A percentile compares a stretch with the other conserved stretches of the same genome.
phyloP scores from a whole-genome alignment of 2,113 vertebrate species.

The Camelus bactrianus region DNA sequence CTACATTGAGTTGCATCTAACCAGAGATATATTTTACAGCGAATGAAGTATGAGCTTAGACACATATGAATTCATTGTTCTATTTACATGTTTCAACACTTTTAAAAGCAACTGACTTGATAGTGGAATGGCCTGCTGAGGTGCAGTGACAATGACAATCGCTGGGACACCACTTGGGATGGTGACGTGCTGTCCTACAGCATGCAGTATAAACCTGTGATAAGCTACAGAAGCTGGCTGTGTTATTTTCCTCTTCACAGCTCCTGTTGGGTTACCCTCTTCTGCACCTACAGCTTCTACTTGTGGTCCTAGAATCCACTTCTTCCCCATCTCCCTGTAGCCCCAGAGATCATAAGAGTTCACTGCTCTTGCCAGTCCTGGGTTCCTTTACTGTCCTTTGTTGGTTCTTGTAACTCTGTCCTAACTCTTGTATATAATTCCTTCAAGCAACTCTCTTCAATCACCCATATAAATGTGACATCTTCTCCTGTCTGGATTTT shows the following conservation, averaged over 20 bases:
- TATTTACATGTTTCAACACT: neutral
- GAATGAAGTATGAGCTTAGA: neutral
- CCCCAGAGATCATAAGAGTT: neutral
- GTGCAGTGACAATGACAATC: neutral
- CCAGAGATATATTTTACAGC: neutral
- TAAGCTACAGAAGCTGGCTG: neutral
- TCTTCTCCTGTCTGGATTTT: neutral
- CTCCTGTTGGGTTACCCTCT: no score
- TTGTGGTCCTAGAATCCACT: neutral
- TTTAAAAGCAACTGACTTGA: neutral
- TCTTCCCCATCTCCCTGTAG: no score
- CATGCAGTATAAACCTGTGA: neutral
- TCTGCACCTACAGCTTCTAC: neutral
- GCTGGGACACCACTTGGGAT: neutral
- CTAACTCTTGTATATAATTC: neutral
- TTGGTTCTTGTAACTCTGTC: neutral
- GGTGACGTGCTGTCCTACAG: no score
- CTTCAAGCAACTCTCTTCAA: neutral
- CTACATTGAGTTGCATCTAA: neutral
- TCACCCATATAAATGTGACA: neutral
- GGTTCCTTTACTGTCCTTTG: neutral
- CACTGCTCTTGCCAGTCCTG: neutral
- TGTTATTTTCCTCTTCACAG: neutral
- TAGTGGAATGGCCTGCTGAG: neutral
- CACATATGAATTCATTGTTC: neutral